Evolutionary conservation across 1,140 invertebrate species (phyloP), one percentile per base, ranked within the genome.

Genomic region (Polypedilum vanderplanki): DNA sequence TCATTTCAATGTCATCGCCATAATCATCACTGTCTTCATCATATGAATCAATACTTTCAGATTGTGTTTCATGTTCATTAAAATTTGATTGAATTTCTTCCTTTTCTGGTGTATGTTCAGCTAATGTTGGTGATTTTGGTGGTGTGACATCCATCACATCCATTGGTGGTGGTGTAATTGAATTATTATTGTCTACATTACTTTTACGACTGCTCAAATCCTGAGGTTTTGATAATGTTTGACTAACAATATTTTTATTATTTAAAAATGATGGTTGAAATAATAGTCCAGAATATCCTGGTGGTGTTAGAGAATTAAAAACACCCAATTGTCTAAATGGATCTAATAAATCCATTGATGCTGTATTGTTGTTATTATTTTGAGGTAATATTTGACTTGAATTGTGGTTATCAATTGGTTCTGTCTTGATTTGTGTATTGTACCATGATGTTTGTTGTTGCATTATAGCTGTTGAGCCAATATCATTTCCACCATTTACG

Each of bases 1-100:
- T 86, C 85, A 33, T 33, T 74, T 92, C 89, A 17, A 33, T 33
- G 5, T 92, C 89, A 40, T 87, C 85, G 15, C 86, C 87, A 3
- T 88, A 87, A 73, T 81, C 83, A 18, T 85, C 83, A 20, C 65
- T 70, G 18, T 70, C 65, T 18, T 70, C 65, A 20, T 70, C 65
- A 70, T 70, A 70, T 10, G 65, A 70, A 8, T 70, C 65, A 22
- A 70, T 7, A 22, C 65, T 70, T 8, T 83, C 82, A 3, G 74
- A 77, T 83, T 81, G 12, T 76, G 76, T 78, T 82, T 81, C 46
- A 74, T 0, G 81, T 80, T 8, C 83, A 84, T 5, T 82, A 79
- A 0, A 82, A 81, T n/a, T 80, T 57, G n/a, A 57, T 33, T 33
- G 24, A 70, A 2, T 18, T 70, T 70, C 65, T 20, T 70, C 65